Base-by-base conservation (phyloP, 53 echinoderm and acorn worm species). In the Actinopyga echinites region DNA sequence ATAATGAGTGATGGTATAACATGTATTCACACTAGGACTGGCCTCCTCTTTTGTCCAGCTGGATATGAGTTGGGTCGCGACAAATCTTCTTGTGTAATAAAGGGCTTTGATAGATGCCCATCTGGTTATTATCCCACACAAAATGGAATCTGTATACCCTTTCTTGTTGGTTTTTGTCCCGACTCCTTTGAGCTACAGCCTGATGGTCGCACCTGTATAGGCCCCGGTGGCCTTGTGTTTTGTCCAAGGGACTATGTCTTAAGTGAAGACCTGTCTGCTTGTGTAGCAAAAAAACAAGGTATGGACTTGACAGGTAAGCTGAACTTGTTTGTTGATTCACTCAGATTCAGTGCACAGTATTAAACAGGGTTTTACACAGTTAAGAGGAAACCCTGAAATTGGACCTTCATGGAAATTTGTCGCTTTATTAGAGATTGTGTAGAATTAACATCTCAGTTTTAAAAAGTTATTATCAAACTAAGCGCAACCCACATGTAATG, bases 11-110 rank as follows among this genome's bases (percentile, higher is more conserved):
- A 80, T 36, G 35, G 62, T 0, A 23, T 80, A 28, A 80, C 81
- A 9, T 80, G 81, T 19, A 20, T 80, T 5, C 34, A 62, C 24
- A 1, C 8, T 10, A 23, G 4, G 9, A 55, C 55, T 77, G 49
- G 49, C 20, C 54, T 52, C 13, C 29, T 52, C 4, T 79, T 79
- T 54, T 86, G 86, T 86, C 79, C 79, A 5, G 26, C 58, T n/a
- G 62, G 61, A 13, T 85, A 80, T 80, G 81, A 36, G 25, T n/a
- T 85, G 10, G 56, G 43, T 4, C 58, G 75, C 10, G 29, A 75
- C 56, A 75, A 30, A 75, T n/a, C 7, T 29, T 1, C 21, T 13
- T 85, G 85, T 61, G 62, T 75, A 24, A 13, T 12, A 3, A 8
- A n/a, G 8, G 21, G 32, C 30, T 30, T 20, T 54, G 56, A 17